Base-by-base conservation (phyloP, 2,888 invertebrate genomes). In the Apodemia zela region DNA sequence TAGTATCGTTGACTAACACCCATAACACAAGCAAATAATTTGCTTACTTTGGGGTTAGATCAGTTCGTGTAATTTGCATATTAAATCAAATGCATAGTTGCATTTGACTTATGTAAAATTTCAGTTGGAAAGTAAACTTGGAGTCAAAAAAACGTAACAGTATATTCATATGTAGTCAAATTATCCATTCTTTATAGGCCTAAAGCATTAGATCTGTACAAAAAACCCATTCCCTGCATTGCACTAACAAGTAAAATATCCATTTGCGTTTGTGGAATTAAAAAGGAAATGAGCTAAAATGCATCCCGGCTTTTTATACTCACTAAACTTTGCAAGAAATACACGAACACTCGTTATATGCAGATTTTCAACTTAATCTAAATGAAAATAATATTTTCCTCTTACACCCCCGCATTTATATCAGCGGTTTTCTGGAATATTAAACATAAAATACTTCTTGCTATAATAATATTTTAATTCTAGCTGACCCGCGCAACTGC, bases 361-460 rank as follows among this genome's bases (percentile, higher is more conserved):
- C 25, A 29, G 57, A 25, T 57, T 57, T 57, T 25, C 57, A 29
- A 57, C 25, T 57, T 57, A 57, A 57, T 29, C 29, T 57, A 57
- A 57, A 57, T 57, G 25, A 57, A 57, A 57, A 57, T 57, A 57
- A 57, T 57, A 57, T 57, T 57, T 29, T n/a, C 21, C 29, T 25
- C n/a, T 54, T 54, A 54, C 54, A 57, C 15, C 25, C 57, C n/a
- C 29, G 17, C 8, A 15, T n/a, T 57, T 57, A 57, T 29, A 25
- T 29, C 25, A 57, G 57, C 29, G 57, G 15, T 25, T 57, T 57
- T 57, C n/a, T 25, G 29, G 29, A 7, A 25, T 57, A 57, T 57
- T 54, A 57, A 57, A n/a, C 3, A 29, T 57, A 29, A 57, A 15
- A n/a, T n/a, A 45, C 45, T 13, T 21, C 21, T 25, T 13, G 38